A percentile compares a stretch with the other conserved stretches of the same genome.
Evolutionary conservation across 2,113 vertebrate species (phyloP).

Genomic region (Lampris megalopsis): DNA sequence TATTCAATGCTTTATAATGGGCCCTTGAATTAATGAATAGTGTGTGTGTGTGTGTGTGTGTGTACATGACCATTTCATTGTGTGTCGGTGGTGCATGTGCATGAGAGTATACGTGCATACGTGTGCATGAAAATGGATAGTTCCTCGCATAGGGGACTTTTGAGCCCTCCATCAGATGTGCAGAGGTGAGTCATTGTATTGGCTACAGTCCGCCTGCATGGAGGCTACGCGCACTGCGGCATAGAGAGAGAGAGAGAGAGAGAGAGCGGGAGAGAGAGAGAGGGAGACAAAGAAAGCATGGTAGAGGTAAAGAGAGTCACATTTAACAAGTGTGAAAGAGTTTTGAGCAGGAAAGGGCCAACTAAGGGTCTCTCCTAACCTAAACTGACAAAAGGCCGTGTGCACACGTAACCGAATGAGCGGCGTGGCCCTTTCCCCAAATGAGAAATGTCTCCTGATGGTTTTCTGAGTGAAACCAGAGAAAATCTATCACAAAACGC

Average conservation of each 20-base stretch:
- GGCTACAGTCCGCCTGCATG: slow-evolving; percentile 51
- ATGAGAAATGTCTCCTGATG: not conserved
- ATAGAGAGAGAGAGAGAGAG: slow-evolving; percentile 42
- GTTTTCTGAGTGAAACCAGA: not conserved
- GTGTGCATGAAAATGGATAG: not conserved
- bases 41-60: slow-evolving; percentile 27
- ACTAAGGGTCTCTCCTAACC: not conserved
- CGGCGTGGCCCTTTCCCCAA: not conserved
- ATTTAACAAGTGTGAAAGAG: not conserved
- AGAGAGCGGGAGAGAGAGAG: slow-evolving; percentile 31
- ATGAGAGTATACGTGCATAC: not conserved
- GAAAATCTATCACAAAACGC: too few relatives aligned
- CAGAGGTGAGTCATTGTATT: slow-evolving; percentile 74
- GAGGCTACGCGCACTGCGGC: slow-evolving; percentile 69
- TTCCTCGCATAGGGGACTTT: too few relatives aligned
- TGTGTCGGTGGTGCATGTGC: not conserved
- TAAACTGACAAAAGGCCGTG: not conserved
- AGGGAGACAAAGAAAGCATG: slow-evolving; percentile 16
- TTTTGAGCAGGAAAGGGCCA: not conserved
- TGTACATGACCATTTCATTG: slow-evolving; percentile 9
- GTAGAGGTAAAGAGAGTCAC: not conserved
- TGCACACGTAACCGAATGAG: not conserved
- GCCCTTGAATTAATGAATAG: slow-evolving; percentile 17
- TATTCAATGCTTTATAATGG: slow-evolving; percentile 45
- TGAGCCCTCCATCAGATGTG: slow-evolving; percentile 31